phyloP scores from a whole-genome alignment of 2,113 vertebrate species.

The Nycticebus coucang region DNA sequence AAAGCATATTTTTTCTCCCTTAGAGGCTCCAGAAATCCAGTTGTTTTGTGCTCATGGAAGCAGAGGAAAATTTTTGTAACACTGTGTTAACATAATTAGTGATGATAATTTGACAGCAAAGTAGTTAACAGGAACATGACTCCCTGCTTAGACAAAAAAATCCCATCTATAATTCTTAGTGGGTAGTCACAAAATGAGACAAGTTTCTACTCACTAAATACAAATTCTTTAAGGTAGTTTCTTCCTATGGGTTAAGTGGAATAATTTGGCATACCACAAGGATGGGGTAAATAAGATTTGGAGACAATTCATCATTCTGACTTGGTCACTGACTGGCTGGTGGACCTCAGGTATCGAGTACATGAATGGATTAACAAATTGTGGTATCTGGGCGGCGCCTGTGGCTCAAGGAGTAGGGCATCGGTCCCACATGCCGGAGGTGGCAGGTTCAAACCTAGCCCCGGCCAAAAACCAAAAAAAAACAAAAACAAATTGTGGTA shows the following conservation, averaged over 20 bases:
- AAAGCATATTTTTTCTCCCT: not conserved
- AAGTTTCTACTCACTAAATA: not conserved
- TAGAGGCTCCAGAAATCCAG: not conserved
- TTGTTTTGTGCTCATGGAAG: not conserved
- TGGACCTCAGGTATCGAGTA: not conserved
- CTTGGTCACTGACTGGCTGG: not conserved
- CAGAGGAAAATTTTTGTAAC: conserved; percentile 3
- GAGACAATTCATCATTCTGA: not conserved
- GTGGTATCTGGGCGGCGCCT: too few species aligned
- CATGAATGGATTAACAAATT: too few species aligned
- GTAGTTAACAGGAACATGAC: not conserved
- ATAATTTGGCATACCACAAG: not conserved
- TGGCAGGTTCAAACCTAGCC: too few species aligned
- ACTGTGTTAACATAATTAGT: not conserved
- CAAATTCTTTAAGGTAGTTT: not conserved
- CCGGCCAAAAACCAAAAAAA: too few species aligned
- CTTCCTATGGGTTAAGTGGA: not conserved
- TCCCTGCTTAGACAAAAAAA: conserved; percentile 22
- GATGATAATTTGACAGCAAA: not conserved
- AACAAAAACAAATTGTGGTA: too few species aligned
- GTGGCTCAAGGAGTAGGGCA: too few species aligned
- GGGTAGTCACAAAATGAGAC: not conserved
- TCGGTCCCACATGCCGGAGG: too few species aligned
- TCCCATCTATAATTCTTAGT: not conserved
- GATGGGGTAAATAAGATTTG: not conserved